phyloP scores from a whole-genome alignment of 2,113 vertebrate genomes.

The Henicopernis longicauda region DNA sequence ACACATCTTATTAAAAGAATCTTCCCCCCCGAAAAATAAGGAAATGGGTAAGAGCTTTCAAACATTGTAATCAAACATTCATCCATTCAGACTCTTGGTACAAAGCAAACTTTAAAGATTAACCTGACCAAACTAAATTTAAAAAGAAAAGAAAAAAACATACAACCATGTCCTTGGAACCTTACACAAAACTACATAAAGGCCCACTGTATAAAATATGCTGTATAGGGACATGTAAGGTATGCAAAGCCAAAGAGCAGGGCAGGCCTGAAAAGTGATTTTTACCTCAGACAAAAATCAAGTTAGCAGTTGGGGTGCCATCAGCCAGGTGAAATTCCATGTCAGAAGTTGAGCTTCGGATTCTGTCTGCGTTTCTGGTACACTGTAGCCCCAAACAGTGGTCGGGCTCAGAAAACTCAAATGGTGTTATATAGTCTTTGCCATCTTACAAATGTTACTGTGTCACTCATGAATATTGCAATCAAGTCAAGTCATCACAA shows the following conservation, averaged over 20 bases:
- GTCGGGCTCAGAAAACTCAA: neutral
- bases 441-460: neutral
- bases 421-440: neutral
- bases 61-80: neutral
- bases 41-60: constrained; percentile 16
- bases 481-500: neutral
- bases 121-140: constrained; percentile 3
- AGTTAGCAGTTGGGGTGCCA: constrained; percentile 8
- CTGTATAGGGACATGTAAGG: constrained; percentile 22
- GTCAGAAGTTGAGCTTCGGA: constrained; percentile 42
- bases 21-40: neutral
- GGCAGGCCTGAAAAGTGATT: constrained; percentile 26
- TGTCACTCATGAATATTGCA: neutral
- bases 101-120: constrained; percentile 56
- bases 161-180: neutral
- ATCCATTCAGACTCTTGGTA: constrained; percentile 34
- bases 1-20: neutral
- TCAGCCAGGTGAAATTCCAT: constrained; percentile 52
- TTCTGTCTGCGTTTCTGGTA: constrained; percentile 19
- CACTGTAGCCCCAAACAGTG: neutral
- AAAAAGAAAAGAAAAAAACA: neutral
- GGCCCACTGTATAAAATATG: constrained; percentile 25
- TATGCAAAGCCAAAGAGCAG: constrained; percentile 40
- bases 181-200: neutral
- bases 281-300: constrained; percentile 56